Evolutionary conservation across 2,888 invertebrate species (phyloP), one percentile per base, ranked within the genome.

Genomic region (Chaetogeoica ovagalla): DNA sequence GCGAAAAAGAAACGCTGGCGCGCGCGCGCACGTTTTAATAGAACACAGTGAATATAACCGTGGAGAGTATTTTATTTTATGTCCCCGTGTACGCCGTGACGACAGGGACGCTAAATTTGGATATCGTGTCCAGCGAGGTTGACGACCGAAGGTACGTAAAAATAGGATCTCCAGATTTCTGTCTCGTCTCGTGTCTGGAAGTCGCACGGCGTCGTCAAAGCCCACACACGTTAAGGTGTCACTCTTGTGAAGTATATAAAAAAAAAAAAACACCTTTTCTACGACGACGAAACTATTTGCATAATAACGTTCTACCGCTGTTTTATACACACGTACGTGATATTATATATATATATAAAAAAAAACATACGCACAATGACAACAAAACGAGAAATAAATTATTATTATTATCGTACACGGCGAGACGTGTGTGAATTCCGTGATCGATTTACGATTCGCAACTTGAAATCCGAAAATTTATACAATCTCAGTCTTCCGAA

Each of bases 111-210:
- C 71, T 79, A 79, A 71, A 79, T 79, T 79, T 79, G 79, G 79
- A 79, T 60, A 65, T 43, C 57, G 52, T 69, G 21, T 55, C 55
- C 60, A 62, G 39, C 52, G 71, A 79, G 79, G 79, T 79, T 79
- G 71, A 79, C 71, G 79, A 79, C 79, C 79, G 62, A 79, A 70
- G 23, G 55, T 48, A 79, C 71, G 39, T 79, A 79, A 57, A 79
- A 70, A 79, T 79, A 79, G 79, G 68, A 71, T 79, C 55, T 79
- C 71, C 79, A 79, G 79, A 63, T 37, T 43, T 13, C 23, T 43
- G 52, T 62, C 62, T 30, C 30, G 30, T 30, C 30, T 30, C 30
- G 4, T 30, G 62, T 68, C 59, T 68, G 75, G 66, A 69, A 70
- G 62, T 23, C n/a, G 55, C 37, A 43, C 69, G 55, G 9, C 43